A percentile compares a stretch with the other conserved stretches of the same genome.
Conservation (phyloP, 2,113 vertebrate genomes). For the Hyaena hyaena region DNA sequence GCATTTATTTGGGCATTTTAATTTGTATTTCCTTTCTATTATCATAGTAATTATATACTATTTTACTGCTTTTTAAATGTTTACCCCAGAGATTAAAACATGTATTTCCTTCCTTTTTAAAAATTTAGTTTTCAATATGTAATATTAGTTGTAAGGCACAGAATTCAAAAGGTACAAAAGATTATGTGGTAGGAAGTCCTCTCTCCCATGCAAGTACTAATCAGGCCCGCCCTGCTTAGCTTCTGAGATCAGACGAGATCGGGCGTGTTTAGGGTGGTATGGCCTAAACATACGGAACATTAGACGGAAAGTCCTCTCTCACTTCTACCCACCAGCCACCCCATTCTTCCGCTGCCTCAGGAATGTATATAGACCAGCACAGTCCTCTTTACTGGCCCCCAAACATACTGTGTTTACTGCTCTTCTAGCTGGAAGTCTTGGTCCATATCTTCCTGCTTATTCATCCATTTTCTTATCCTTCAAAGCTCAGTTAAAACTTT, state of each 20-base stretch:
- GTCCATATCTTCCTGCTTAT: not conserved
- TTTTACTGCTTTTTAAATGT: not conserved
- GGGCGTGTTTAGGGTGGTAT: too few relatives aligned
- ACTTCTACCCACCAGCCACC: not conserved
- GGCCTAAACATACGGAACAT: too few relatives aligned
- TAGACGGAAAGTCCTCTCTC: not conserved
- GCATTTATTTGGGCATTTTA: slow-evolving; percentile 8
- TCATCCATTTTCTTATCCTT: not conserved
- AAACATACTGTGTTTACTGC: not conserved
- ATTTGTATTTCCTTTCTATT: slow-evolving; percentile 32
- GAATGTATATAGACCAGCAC: not conserved
- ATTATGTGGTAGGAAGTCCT: not conserved
- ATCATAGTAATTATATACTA: not conserved
- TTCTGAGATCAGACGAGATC: too few relatives aligned
- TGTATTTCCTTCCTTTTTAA: not conserved
- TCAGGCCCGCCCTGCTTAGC: too few relatives aligned
- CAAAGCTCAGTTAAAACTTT: not conserved
- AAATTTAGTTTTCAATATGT: not conserved
- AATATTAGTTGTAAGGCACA: not conserved
- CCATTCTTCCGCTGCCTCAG: not conserved
- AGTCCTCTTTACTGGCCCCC: not conserved
- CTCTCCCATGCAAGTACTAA: not conserved
- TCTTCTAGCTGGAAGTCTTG: not conserved
- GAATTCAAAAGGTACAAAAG: not conserved
- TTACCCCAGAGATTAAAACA: not conserved